These are phyloP conservation scores for Ptilodon capucinus DNA, from an alignment of 2,888 invertebrate species.

Conservation along the genomic window DNA sequence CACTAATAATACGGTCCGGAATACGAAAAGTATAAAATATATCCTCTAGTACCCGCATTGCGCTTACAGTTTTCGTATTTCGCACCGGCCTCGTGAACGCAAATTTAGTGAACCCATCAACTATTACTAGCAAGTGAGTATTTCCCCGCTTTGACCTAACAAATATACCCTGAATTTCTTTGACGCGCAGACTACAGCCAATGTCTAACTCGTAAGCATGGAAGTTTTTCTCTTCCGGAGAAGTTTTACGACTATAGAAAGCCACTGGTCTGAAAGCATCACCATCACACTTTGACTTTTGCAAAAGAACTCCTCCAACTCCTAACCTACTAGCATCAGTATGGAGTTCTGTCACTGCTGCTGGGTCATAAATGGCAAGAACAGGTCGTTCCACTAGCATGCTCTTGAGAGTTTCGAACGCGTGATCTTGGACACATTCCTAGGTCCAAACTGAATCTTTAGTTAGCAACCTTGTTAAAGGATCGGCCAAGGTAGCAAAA, in stretches of 20 bases:
- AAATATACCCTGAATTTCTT: not conserved
- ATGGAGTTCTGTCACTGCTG: not conserved
- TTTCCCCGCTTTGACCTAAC: constrained; percentile 12
- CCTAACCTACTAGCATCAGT: not conserved
- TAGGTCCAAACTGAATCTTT: not conserved
- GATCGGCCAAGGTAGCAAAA: not conserved
- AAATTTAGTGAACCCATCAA: constrained; percentile 21
- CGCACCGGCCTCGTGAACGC: constrained; percentile 10
- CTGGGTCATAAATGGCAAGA: not conserved
- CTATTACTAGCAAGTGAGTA: constrained; percentile 10
- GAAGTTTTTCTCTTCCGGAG: constrained; percentile 23
- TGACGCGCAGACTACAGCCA: constrained; percentile 21
- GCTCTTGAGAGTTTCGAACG: not conserved
- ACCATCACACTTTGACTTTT: not conserved
- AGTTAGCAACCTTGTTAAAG: not conserved
- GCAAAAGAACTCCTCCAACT: not conserved
- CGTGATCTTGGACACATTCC: not conserved
- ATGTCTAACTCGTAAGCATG: constrained; percentile 27
- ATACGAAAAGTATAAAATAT: constrained; percentile 5
- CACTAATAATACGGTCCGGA: constrained; percentile 3
- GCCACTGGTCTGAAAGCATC: constrained; percentile 8
- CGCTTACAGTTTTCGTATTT: constrained; percentile 9
- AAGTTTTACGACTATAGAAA: constrained; percentile 25
- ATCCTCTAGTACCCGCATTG: constrained; percentile 5
- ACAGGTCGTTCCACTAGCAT: not conserved